Base-by-base conservation (phyloP, 2,113 vertebrate species). In the Myodes glareolus region DNA sequence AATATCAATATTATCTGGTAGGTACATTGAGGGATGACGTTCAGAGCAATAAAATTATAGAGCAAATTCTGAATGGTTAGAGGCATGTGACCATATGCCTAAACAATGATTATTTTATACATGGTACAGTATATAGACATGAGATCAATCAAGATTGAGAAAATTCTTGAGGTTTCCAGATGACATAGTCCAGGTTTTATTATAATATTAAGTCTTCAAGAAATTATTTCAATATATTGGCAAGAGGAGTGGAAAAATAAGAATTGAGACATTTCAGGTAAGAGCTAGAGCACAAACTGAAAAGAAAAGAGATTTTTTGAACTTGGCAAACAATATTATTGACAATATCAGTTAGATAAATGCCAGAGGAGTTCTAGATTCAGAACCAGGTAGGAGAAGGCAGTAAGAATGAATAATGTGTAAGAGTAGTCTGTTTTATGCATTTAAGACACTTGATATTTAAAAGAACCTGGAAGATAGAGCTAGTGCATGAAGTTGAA, bases 181-280 rank as follows among this genome's bases (percentile, higher is more conserved):
- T 47, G 4, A 36, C 2, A 2, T 36, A 85, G 68, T 85, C 1
- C 55, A 85, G 2, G 21, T 96, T 78, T 4, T 3, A 29, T 87
- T 81, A 80, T 68, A 91, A 94, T 85, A 33, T 45, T 52, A 91
- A 45, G 27, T 89, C 63, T 92, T 19, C 36, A 78, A 92, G 67
- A 91, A 94, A 94, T 47, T n/a, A 91, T 89, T 52, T 58, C n/a
- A 97, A 2, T 58, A 14, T 50, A 19, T 72, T 58, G 39, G 27
- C 58, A 87, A 77, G 36, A 76, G 10, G 12, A 65, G 42, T 92
- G 2, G 47, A 33, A 3, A 45, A 42, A 12, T 39, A 91, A 47
- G 4, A 55, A 29, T 0, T 82, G 27, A 92, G 31, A 5, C 61
- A 94, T 42, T 87, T 81, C 36, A 84, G 45, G 3, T 77, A 7